A percentile compares a stretch with the other conserved stretches of the same genome.
Conservation (phyloP, 1,140 invertebrate genomes). For the Bradysia coprophila region DNA sequence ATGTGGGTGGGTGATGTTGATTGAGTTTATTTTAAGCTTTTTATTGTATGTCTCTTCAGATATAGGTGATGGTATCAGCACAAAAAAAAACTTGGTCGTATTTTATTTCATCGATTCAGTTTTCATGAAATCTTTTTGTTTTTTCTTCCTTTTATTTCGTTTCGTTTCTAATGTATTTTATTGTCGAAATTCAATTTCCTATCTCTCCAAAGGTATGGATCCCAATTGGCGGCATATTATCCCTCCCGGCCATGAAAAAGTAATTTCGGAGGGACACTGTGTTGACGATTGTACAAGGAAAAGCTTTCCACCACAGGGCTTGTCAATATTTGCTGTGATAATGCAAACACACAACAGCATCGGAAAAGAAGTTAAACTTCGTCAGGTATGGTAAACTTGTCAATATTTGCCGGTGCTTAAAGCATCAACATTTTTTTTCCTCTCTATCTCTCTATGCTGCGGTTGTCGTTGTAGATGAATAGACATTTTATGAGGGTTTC, state of each 20-base stretch:
- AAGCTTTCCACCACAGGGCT: conserved; percentile 32
- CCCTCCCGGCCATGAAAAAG: conserved; percentile 36
- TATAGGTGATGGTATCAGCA: too few species aligned
- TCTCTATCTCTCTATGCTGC: background rate
- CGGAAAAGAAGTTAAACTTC: conserved; percentile 32
- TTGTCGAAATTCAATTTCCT: background rate
- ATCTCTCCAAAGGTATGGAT: conserved; percentile 27
- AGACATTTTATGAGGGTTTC: background rate
- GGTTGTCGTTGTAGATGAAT: background rate
- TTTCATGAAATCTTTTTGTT: too few species aligned
- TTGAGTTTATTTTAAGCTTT: too few species aligned
- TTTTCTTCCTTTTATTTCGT: background rate
- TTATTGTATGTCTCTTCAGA: too few species aligned
- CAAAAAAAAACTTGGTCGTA: too few species aligned
- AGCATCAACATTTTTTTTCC: background rate
- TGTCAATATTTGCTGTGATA: conserved; percentile 42
- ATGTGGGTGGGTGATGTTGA: too few species aligned
- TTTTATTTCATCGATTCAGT: too few species aligned
- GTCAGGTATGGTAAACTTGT: conserved; percentile 24
- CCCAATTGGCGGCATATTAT: conserved; percentile 46
- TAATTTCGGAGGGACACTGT: conserved; percentile 41
- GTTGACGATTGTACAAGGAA: conserved; percentile 35
- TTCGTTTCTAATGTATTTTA: background rate
- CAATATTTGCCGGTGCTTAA: background rate
- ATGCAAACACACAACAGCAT: conserved; percentile 41